Conservation (phyloP, 2,113 vertebrate genomes). For the Petrocephalus microphthalmus region DNA sequence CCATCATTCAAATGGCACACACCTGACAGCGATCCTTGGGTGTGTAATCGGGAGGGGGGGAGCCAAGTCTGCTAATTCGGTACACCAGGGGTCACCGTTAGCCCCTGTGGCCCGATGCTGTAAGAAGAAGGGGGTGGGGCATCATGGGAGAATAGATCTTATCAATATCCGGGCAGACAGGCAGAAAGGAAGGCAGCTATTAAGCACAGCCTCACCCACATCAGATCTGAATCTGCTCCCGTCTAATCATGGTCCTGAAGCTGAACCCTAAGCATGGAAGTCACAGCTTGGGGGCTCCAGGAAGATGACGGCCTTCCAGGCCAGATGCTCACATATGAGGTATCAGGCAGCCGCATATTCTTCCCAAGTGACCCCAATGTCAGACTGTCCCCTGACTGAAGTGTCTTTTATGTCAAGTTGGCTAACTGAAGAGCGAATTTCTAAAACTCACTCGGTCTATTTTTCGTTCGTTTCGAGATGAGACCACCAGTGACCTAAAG, state of each 20-base stretch:
- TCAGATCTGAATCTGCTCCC: neutral
- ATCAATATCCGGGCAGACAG: constrained; percentile 52
- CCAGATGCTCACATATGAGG: neutral
- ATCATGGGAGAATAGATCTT: constrained; percentile 54
- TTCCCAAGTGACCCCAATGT: neutral
- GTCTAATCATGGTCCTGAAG: neutral
- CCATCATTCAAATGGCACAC: constrained; percentile 12
- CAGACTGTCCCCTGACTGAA: neutral
- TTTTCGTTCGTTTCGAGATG: neutral
- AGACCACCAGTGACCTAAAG: neutral
- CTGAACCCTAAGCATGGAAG: neutral
- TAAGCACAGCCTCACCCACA: neutral
- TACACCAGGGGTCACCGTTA: constrained; percentile 64
- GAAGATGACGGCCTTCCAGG: neutral
- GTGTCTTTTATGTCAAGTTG: neutral
- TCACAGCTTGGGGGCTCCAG: neutral
- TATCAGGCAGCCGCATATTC: neutral
- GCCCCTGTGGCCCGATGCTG: constrained; percentile 21
- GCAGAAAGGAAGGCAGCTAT: constrained; percentile 10
- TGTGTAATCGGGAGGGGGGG: constrained; percentile 43
- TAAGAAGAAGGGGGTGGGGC: constrained; percentile 31
- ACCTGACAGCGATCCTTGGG: constrained; percentile 19
- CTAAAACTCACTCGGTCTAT: neutral
- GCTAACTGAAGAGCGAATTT: neutral
- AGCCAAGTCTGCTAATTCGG: constrained; percentile 51